Base-by-base conservation (phyloP, 2,113 vertebrate genomes). In the Laterallus jamaicensis region DNA sequence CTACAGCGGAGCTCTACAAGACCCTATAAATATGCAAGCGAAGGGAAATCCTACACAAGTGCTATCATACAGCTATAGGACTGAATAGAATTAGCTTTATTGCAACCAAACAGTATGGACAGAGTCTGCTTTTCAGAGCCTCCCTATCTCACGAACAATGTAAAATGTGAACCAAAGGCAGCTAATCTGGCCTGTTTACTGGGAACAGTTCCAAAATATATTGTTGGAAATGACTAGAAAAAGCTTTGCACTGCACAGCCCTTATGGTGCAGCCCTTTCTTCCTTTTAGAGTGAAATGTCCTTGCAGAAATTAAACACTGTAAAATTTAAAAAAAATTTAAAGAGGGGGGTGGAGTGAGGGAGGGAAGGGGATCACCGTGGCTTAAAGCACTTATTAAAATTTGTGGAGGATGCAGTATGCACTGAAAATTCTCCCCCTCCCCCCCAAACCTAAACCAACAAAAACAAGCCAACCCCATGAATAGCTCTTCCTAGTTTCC, bases 1-100 rank as follows among this genome's bases (percentile, higher is more conserved):
- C 95, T 95, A 93, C 91, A 44, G 86, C 15, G 64, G 91, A 96
- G 95, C 97, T 95, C 93, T 89, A 96, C 94, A 96, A 98, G 97
- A 97, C 93, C 96, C 96, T 98, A 96, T 98, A 97, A 97, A 98
- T 97, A 97, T 96, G 97, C 97, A 98, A 96, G 97, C 71, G 21
- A 94, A 97, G 96, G 97, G 96, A 96, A 97, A 96, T 96, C 98
- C 96, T 94, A 86, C 92, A 93, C 94, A 52, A 39, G 96, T 95
- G 95, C 97, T 93, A 92, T 88, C 89, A 86, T 93, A 64, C 92
- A 19, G 69, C 88, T 86, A 88, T 88, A 95, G 84, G 95, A 94
- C 86, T 93, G 92, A 96, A 97, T 93, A 92, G 88, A 96, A 97
- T 94, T 92, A 83, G 62, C 77, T 39, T 95, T 91, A 82, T 71